A percentile compares a stretch with the other conserved stretches of the same genome.
phyloP scores from a whole-genome alignment of 2,797 vertebrate genomes.

The Rhinophrynus dorsalis region DNA sequence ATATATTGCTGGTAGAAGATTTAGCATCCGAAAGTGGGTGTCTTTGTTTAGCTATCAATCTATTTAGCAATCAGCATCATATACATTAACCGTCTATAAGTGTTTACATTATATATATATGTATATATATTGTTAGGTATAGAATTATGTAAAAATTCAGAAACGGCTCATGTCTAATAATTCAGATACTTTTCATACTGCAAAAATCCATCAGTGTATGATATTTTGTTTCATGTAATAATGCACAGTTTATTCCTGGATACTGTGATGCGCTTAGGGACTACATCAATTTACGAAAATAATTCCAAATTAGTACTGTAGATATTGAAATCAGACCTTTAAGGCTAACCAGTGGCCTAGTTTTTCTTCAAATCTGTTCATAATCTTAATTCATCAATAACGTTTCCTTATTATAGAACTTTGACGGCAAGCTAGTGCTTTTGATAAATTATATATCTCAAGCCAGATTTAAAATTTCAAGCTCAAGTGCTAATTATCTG shows the following conservation, averaged over 20 bases:
- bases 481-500: conserved; percentile 99
- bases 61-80: too few species aligned
- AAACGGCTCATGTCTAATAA: not conserved
- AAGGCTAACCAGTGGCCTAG: conserved; percentile 81
- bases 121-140: too few species aligned
- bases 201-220: conserved; percentile 68
- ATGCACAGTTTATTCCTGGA: conserved; percentile 67
- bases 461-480: conserved; percentile 97
- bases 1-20: too few species aligned
- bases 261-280: conserved; percentile 65
- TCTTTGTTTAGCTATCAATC: too few species aligned
- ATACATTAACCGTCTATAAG: too few species aligned
- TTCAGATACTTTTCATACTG: conserved; percentile 61
- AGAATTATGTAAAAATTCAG: too few species aligned
- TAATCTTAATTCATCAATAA: conserved; percentile 99
- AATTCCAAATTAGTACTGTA: conserved; percentile 88
- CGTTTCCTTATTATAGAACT: conserved; percentile 86
- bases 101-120: too few species aligned
- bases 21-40: too few species aligned
- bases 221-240: conserved; percentile 71
- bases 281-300: conserved; percentile 82
- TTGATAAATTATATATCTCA: conserved; percentile 98
- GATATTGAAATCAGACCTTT: conserved; percentile 87
- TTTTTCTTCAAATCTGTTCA: conserved; percentile 89
- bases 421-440: conserved; percentile 88